phyloP scores from a whole-genome alignment of 2,888 invertebrate species.

The Campoletis raptor region DNA sequence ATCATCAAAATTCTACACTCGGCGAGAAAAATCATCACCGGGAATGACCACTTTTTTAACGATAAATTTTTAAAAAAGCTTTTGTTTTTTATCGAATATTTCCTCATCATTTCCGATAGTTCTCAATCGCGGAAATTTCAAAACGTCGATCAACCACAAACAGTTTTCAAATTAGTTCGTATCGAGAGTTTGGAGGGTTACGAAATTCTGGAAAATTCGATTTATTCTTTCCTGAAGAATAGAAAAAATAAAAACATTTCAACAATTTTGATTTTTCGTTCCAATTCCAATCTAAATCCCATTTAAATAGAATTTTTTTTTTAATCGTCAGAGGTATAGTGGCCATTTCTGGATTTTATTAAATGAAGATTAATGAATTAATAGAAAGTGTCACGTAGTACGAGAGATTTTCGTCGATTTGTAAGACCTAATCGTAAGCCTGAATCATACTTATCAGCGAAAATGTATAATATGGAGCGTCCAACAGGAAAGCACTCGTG shows the following conservation, averaged over 20 bases:
- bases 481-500: slow-evolving; percentile 31
- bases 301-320: not conserved
- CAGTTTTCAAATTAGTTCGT: not conserved
- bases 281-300: not conserved
- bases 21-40: slow-evolving; percentile 1
- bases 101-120: not conserved
- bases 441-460: slow-evolving; percentile 70
- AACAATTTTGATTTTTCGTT: too few relatives aligned
- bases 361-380: not conserved
- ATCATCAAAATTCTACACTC: slow-evolving; percentile 56
- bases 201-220: not conserved
- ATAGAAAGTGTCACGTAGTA: slow-evolving; percentile 5
- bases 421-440: slow-evolving; percentile 29
- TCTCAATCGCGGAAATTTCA: not conserved
- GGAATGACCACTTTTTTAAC: not conserved
- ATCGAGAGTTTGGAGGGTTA: not conserved
- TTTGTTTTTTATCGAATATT: not conserved
- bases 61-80: not conserved
- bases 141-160: not conserved
- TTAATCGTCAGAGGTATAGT: not conserved
- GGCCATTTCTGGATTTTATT: slow-evolving; percentile 11
- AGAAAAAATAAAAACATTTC: too few relatives aligned
- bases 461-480: slow-evolving; percentile 70
- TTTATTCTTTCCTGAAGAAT: not conserved
- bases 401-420: slow-evolving; percentile 22